These are phyloP conservation scores for human DNA, from an alignment of 2,113 vertebrate genomes.

Conservation along the genomic window DNA sequence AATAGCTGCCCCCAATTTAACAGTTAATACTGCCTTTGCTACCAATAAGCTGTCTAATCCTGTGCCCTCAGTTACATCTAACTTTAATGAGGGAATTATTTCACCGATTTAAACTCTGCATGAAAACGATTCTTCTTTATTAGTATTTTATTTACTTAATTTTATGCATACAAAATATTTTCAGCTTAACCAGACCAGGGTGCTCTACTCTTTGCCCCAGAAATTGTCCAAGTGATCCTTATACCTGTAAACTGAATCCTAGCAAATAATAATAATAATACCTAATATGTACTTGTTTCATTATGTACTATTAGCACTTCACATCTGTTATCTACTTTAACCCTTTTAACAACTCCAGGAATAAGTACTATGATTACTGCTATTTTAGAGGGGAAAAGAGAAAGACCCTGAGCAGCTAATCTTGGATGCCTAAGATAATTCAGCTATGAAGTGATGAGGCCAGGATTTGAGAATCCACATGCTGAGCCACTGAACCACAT, in stretches of 20 bases:
- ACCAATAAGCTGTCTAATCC: not conserved
- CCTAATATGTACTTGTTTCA: not conserved
- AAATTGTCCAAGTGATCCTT: not conserved
- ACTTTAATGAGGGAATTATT: not conserved
- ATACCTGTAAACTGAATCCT: not conserved
- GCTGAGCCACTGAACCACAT: not conserved
- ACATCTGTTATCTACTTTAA: not conserved
- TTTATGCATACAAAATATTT: not conserved
- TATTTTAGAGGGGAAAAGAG: slow-evolving; percentile 10
- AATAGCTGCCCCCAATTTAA: not conserved
- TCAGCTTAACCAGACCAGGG: not conserved
- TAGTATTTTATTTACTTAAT: not conserved
- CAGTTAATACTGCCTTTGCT: not conserved
- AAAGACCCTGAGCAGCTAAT: not conserved
- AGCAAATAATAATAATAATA: not conserved
- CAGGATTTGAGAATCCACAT: not conserved
- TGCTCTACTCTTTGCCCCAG: not conserved
- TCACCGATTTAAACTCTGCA: not conserved
- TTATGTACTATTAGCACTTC: not conserved
- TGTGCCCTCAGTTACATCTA: not conserved
- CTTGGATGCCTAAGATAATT: not conserved
- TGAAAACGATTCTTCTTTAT: not conserved
- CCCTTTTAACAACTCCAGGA: not conserved
- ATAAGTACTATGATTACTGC: not conserved
- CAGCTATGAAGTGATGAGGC: not conserved